Percentiles rank a stretch among this genome's conserved stretches.
Conservation (phyloP, 2,113 vertebrate species). For the Mus pahari region DNA sequence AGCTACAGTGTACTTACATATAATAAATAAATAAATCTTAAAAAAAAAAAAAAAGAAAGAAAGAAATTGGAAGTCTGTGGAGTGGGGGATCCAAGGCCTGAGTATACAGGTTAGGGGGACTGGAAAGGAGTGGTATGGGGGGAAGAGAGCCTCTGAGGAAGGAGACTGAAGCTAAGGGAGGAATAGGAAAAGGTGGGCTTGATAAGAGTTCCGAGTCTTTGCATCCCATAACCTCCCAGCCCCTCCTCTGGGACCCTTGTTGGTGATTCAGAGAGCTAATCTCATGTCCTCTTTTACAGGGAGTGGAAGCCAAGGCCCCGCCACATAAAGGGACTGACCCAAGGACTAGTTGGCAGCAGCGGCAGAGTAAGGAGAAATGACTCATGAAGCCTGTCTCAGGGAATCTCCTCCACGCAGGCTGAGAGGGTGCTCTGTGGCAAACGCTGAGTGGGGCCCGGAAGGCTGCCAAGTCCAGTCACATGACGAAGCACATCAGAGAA, state of each 20-base stretch:
- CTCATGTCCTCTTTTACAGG: neutral
- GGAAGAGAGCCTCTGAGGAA: neutral
- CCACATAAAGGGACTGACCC: neutral
- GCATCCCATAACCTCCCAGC: neutral
- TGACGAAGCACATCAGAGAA: neutral
- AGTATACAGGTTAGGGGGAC: neutral
- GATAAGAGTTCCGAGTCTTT: neutral
- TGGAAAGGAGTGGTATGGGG: neutral
- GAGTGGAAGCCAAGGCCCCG: neutral
- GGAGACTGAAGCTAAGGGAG: neutral
- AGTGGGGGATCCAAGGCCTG: neutral
- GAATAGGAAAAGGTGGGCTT: neutral
- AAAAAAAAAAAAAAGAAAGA: no score
- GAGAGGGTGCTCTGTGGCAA: neutral
- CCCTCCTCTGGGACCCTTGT: neutral
- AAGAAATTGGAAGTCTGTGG: neutral
- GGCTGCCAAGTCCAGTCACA: neutral
- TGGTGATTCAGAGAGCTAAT: neutral
- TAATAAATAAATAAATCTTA: no score
- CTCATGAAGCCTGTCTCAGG: neutral
- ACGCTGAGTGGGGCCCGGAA: neutral
- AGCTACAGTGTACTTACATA: no score
- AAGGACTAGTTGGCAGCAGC: neutral
- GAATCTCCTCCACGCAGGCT: neutral
- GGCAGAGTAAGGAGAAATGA: neutral